A percentile compares a stretch with the other conserved stretches of the same genome.
Evolutionary conservation across 2,113 vertebrate species (phyloP).

Genomic region (Ptilorrhoa leucosticta): DNA sequence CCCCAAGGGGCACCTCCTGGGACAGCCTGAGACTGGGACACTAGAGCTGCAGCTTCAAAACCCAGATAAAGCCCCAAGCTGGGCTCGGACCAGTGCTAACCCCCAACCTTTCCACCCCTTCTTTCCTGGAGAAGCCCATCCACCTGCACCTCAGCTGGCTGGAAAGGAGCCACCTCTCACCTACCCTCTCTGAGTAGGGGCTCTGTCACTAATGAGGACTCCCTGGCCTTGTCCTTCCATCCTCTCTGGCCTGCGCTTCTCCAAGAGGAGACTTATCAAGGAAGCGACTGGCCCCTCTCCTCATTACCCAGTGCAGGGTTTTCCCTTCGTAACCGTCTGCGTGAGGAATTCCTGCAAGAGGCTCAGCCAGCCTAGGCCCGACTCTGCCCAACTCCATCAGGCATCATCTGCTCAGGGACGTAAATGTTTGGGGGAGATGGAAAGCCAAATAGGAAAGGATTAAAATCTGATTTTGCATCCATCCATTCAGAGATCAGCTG

Average conservation of each 20-base stretch:
- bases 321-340: background rate
- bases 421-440: background rate
- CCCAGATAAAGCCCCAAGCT: background rate
- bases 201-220: background rate
- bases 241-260: background rate
- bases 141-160: background rate
- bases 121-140: background rate
- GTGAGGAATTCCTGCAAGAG: conserved; percentile 5
- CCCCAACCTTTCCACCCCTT: background rate
- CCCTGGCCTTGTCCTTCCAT: background rate
- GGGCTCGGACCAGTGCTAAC: background rate
- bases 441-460: conserved; percentile 13
- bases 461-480: background rate
- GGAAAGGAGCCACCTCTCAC: background rate
- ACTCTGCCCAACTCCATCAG: conserved; percentile 45
- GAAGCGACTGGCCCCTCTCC: background rate
- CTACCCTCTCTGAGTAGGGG: background rate
- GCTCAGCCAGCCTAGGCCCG: background rate
- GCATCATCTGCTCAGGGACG: background rate
- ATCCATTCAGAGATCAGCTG: background rate
- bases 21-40: background rate
- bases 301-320: background rate
- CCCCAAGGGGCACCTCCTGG: background rate
- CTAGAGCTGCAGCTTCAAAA: background rate
- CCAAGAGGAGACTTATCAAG: background rate